Evolutionary conservation across 2,888 invertebrate genomes (phyloP), one percentile per base, ranked within the genome.

Genomic region (Xestoiulus laeticollis): DNA sequence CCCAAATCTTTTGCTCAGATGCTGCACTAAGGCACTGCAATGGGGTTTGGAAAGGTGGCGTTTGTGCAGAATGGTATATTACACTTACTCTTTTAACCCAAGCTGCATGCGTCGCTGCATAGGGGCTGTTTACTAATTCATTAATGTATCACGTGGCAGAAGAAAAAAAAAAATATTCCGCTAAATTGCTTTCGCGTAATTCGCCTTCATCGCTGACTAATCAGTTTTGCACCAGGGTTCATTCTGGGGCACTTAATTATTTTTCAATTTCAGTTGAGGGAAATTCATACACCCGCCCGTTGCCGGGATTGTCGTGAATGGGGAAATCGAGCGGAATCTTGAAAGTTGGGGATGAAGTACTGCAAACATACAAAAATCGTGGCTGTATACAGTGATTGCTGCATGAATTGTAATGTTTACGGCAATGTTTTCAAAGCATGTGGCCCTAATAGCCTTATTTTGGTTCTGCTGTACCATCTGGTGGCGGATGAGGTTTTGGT

Each of bases 161-260:
- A 53, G 16, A 48, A 19, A 48, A 48, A 12, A 26, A 68, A 68
- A 68, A 26, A 26, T 26, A 12, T 26, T 26, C 68, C n/a, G 26
- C 68, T 26, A 68, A 68, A 68, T 68, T 68, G 68, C 68, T 26
- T 68, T 2, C 26, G 68, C 68, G 10, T 68, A 68, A 68, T 68
- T 68, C 68, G 68, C 68, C 68, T 68, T 68, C 68, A 68, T 68
- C 68, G 68, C 26, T 26, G 68, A 12, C 68, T 68, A 68, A 68
- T 68, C 68, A 68, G 68, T 68, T 68, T 68, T 68, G 68, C 68
- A 12, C 68, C 68, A 26, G 68, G 68, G 68, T 68, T 68, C 68
- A 12, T 68, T 68, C 68, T 8, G 68, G 68, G 26, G 68, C 68
- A 68, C 68, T 68, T 68, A 68, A 68, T 68, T 68, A 68, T 68